Evolutionary conservation across 2,888 invertebrate genomes (phyloP).

Genomic region (Anthophora plumipes): DNA sequence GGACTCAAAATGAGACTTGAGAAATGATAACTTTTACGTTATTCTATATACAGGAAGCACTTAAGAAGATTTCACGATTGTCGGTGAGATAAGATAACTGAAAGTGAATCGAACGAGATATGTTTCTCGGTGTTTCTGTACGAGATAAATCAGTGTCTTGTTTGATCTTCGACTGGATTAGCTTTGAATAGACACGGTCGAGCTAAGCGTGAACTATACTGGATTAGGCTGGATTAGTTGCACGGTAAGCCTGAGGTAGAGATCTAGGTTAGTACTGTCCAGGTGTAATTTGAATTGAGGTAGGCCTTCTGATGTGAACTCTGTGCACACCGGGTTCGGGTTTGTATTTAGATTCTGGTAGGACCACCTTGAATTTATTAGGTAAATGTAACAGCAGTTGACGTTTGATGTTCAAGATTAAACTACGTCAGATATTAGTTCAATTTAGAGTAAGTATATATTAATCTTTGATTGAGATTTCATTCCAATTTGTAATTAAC

Average conservation of each 20-base stretch:
- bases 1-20: not conserved
- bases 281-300: not conserved
- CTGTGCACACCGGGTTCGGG: not conserved
- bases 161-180: slow-evolving; percentile 10
- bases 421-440: not conserved
- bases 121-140: not conserved
- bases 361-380: no score
- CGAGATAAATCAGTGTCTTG: not conserved
- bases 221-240: slow-evolving; percentile 3
- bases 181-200: not conserved
- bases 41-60: not conserved
- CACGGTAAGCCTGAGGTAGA: slow-evolving; percentile 6
- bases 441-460: no score
- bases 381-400: no score
- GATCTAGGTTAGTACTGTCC: not conserved
- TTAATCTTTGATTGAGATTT: no score
- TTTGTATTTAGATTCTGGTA: not conserved
- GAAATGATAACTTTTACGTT: no score
- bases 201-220: slow-evolving; percentile 24
- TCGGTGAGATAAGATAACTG: not conserved
- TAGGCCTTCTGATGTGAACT: not conserved
- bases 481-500: no score
- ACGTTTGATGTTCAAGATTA: not conserved
- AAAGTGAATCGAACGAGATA: not conserved
- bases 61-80: not conserved